Base-by-base conservation (phyloP, 2,888 invertebrate genomes). In the Mycalesis mineus region DNA sequence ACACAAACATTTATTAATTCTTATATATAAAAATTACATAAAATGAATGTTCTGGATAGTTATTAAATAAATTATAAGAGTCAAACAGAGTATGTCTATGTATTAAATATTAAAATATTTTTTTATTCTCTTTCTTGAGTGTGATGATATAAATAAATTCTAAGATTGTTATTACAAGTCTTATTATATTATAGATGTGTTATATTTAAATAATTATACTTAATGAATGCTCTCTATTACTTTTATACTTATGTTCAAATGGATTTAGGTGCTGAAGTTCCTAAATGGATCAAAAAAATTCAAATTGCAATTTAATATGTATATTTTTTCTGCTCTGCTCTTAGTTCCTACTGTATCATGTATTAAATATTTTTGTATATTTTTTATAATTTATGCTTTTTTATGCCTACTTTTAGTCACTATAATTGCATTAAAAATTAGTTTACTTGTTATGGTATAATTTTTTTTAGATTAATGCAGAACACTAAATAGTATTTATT, bases 311-410 rank as follows among this genome's bases (percentile, higher is more conserved):
- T 37, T 36, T 22, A 47, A 41, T 14, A 17, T 33, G 40, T 39
- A 48, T 17, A 49, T 54, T 50, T 37, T 51, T 49, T 57, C 41
- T 41, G 31, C 57, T 55, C 57, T 55, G 37, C 40, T 58, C 58
- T 61, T 42, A 47, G 62, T 63, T 63, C 59, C 61, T 63, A 64
- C 50, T 54, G 54, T 53, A 33, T 53, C 40, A 55, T 41, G 11
- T 58, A 55, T 55, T 49, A 4, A 52, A 48, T 55, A 37, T 33
- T 57, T 33, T 40, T 51, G 15, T 61, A 52, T 61, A 31, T 58
- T 56, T 57, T 61, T 52, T 42, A 55, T 48, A 39, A 55, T 61
- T 61, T 58, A 13, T 47, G 31, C 14, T 29, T 50, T 36, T 48
- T 44, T 53, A 42, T 53, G 58, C 58, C 58, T 55, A 58, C 44